Base-by-base conservation (phyloP, 2,113 vertebrate species). In the Brevimyrus niger region DNA sequence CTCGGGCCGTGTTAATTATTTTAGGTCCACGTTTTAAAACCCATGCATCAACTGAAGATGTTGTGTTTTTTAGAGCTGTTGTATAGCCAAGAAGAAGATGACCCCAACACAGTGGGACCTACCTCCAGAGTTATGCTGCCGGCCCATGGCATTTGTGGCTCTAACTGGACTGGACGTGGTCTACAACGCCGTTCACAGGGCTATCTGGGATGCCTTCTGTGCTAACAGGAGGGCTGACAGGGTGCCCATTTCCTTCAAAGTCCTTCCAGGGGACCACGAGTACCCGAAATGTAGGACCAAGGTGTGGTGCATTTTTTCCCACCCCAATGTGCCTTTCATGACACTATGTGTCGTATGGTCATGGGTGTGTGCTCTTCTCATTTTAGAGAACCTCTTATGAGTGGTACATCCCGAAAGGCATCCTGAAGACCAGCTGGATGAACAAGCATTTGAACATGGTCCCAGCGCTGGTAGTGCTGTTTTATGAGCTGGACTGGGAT, bases 351-450 rank as follows among this genome's bases (percentile, higher is more conserved):
- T 1, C 5, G 3, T 87, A 0, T 89, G 27, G 13, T 21, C 17
- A 13, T 47, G 44, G n/a, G 27, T 8, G 4, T 38, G 21, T 69
- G 5, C 3, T 46, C 27, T 87, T 10, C 3, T 42, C 23, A 86
- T 1, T 53, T 6, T 93, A 99, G 98, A 97, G 98, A 86, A 98
- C 98, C 0, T 98, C 98, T 0, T 99, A 99, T 38, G 98, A 99
- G 47, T 99, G 98, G 98, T 99, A 99, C 94, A 99, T 99, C 91
- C 98, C 98, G 2, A 99, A 99, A 94, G 98, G 98, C 50, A 98
- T 99, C 89, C 93, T 99, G 90, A 99, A 99, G 94, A 99, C 98
- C 0, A 97, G 98, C 8, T 99, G 98, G 98, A 99, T 99, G 98
- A 99, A 99, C 89, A 99, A 99, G 90, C 98, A 99, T 88, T 94